Percentiles rank a stretch among this genome's conserved stretches.
phyloP scores from a whole-genome alignment of 92 coral and sea anemone genomes.

The Umimayanthus chanpuru region DNA sequence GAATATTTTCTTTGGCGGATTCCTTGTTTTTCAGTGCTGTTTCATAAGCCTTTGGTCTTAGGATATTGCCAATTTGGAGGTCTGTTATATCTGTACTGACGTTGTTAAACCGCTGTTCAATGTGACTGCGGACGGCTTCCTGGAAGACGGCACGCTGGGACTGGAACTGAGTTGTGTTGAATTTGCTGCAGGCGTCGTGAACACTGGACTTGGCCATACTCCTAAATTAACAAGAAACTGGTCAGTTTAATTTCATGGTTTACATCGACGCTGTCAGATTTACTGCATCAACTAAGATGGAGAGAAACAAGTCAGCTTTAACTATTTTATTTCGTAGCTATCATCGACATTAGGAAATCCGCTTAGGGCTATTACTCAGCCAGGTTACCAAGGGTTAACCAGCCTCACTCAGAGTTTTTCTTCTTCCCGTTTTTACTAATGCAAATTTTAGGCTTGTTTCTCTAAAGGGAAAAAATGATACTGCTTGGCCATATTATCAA shows the following conservation, averaged over 20 bases:
- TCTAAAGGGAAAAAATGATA: too few relatives aligned
- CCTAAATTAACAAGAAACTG: slow-evolving; percentile 21
- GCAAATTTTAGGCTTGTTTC: too few relatives aligned
- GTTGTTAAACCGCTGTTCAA: slow-evolving; percentile 39
- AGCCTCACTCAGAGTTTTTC: too few relatives aligned
- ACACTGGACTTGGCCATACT: slow-evolving; percentile 68
- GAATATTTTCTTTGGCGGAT: slow-evolving; percentile 53
- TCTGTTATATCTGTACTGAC: slow-evolving; percentile 59
- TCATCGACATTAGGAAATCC: neutral
- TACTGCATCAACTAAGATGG: too few relatives aligned
- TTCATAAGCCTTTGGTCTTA: slow-evolving; percentile 45
- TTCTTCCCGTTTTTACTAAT: too few relatives aligned
- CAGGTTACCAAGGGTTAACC: too few relatives aligned
- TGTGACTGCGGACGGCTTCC: slow-evolving; percentile 60
- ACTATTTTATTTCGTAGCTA: neutral
- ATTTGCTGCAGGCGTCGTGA: slow-evolving; percentile 86
- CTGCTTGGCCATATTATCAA: too few relatives aligned
- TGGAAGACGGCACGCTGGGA: slow-evolving; percentile 68
- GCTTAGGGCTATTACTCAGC: too few relatives aligned
- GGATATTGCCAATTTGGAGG: slow-evolving; percentile 51
- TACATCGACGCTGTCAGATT: too few relatives aligned
- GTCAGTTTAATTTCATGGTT: too few relatives aligned
- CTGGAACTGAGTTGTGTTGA: slow-evolving; percentile 88
- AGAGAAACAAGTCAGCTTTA: neutral
- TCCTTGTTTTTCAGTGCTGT: slow-evolving; percentile 47